These are phyloP conservation scores for Oligia latruncula DNA, from an alignment of 2,888 invertebrate genomes.

Conservation along the genomic window DNA sequence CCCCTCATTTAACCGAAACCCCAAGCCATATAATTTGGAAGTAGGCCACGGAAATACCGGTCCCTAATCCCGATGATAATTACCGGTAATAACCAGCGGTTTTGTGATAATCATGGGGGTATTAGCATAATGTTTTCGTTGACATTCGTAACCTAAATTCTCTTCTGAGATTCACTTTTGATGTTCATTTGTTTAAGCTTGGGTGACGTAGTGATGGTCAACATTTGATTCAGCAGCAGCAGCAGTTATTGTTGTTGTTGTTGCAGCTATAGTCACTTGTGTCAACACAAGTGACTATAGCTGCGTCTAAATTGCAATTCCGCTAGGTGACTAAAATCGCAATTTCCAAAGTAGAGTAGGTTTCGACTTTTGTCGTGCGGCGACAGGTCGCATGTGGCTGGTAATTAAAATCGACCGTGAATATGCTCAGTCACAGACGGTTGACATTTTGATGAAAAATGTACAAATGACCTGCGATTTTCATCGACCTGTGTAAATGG, in stretches of 20 bases:
- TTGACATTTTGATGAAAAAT: neutral
- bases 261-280: no score
- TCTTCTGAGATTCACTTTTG: neutral
- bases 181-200: conserved; percentile 10
- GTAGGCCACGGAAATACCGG: conserved; percentile 41
- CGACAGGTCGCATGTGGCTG: no score
- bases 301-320: neutral
- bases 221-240: no score
- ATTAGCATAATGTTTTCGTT: conserved; percentile 6
- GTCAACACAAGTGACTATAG: neutral
- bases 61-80: conserved; percentile 40
- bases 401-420: neutral
- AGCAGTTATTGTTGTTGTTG: no score
- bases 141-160: conserved; percentile 4
- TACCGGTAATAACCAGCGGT: conserved; percentile 27
- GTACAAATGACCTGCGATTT: neutral
- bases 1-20: conserved; percentile 18
- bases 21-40: conserved; percentile 40
- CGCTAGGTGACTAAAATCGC: neutral
- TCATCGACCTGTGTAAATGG: neutral
- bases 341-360: no score
- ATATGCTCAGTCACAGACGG: neutral
- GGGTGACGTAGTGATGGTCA: neutral
- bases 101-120: conserved; percentile 26
- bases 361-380: neutral